Base-by-base conservation (phyloP, 2,888 invertebrate genomes). In the Nemurella pictetii region DNA sequence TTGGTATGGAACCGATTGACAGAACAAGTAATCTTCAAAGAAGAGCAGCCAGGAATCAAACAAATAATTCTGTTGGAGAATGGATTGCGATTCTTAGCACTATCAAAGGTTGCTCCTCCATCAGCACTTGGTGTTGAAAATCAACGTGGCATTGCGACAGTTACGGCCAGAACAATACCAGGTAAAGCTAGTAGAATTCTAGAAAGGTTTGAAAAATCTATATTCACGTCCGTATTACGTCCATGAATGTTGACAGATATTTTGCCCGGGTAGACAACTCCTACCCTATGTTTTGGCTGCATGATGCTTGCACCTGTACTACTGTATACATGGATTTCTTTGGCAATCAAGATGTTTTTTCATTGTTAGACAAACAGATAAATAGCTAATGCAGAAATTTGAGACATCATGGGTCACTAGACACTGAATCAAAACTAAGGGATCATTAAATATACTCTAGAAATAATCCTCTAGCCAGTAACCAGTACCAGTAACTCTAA, bases 1-100 rank as follows among this genome's bases (percentile, higher is more conserved):
- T 91, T 98, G 0, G 94, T 98, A 86, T 98, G 98, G 98, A 95
- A 97, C 88, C 91, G 95, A 85, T 91, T 95, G 85, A 93, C 94
- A 0, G 93, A 95, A 86, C 88, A 90, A 84, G 97, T 95, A 0
- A 90, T 96, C 82, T 96, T 94, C 89, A 96, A 96, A 90, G 95
- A 96, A 88, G 95, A 96, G 88, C 97, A 98, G 89, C 94, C 93
- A 29, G 94, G 95, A 4, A 94, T 97, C 0, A 94, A 94, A 87
- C 96, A 96, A 89, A 90, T 97, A 0, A 92, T 94, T 0, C 91
- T 97, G 30, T 91, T 96, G 86, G 95, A 96, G 88, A 94, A 94
- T 77, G 96, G 96, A 0, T 92, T 93, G 0, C 95, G 95, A 88
- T 94, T 96, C 85, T 91, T 97, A 27, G 93, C 95, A 0, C 94